Evolutionary conservation across 2,113 vertebrate genomes (phyloP), one percentile per base, ranked within the genome.

Genomic region (Lasiurus cinereus): DNA sequence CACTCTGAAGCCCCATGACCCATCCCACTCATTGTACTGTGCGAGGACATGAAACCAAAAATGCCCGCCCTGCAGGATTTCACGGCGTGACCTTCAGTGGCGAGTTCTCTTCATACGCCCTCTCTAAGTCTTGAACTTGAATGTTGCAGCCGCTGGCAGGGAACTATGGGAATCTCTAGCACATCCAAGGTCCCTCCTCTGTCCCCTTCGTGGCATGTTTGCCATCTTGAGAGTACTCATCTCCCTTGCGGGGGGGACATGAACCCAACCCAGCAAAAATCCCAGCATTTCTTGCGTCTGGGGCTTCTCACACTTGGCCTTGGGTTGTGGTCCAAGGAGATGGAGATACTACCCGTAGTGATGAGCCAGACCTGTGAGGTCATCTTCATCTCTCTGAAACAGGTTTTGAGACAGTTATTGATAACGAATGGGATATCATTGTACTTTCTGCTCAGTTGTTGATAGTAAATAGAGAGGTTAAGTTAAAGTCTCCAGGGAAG

Each of bases 11-110:
- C 64, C 15, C 21, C 90, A 88, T 0, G 19, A 83, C 74, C 48
- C 14, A 3, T 52, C 94, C 94, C 76, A 96, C 70, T 78, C 88
- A 46, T 31, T 67, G 27, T 79, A 66, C 54, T 33, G 56, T 6
- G 19, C 73, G 66, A 48, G 59, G 4, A 18, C 90, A 93, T 13
- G 72, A 4, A 70, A 8, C 46, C 33, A 9, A 31, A 56, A 94
- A 52, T 2, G 84, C 89, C 73, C 88, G 1, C 80, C 83, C 22
- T 76, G 18, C 84, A 77, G 70, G 93, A 88, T n/a, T 78, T 18
- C 8, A 21, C 83, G 12, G 11, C n/a, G 36, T 18, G 69, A 54
- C 1, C 21, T 72, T 86, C 3, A 21, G 3, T 56, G 59, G 2
- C 1, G 12, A 64, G 4, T 52, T 8, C 36, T 52, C 52, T n/a